These are phyloP conservation scores for Ceratosolen fusciceps DNA, from an alignment of 1,140 invertebrate species.

Conservation along the genomic window DNA sequence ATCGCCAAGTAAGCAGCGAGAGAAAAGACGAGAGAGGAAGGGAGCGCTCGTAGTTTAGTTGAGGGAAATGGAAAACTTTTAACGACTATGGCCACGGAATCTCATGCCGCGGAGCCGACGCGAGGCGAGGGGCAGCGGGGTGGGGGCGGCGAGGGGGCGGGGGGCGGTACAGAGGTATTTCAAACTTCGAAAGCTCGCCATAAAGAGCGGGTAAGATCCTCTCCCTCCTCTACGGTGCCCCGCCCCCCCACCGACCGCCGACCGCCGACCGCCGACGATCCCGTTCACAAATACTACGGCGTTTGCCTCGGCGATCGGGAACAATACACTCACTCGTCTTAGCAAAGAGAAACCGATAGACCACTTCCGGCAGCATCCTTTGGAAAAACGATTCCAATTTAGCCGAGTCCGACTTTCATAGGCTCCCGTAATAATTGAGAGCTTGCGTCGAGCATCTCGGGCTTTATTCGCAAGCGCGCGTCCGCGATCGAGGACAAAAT, in stretches of 20 bases:
- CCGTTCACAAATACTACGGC: neutral
- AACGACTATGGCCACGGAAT: constrained; percentile 51
- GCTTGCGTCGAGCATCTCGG: neutral
- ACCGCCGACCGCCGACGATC: too few species aligned
- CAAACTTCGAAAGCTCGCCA: constrained; percentile 17
- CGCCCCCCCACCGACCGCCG: too few species aligned
- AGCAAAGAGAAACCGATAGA: constrained; percentile 55
- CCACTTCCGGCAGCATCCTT: constrained; percentile 51
- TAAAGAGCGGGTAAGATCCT: constrained; percentile 2
- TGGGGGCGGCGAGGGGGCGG: too few species aligned
- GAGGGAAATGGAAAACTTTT: constrained; percentile 57
- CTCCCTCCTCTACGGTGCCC: too few species aligned
- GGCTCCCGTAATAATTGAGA: constrained; percentile 29
- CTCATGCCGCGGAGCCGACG: constrained; percentile 2
- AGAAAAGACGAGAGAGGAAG: too few species aligned
- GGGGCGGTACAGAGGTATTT: too few species aligned
- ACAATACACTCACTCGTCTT: constrained; percentile 53
- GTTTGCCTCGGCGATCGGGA: constrained; percentile 30
- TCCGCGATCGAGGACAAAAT: neutral
- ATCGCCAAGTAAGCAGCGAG: constrained; percentile 30
- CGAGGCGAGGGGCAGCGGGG: constrained; percentile 15
- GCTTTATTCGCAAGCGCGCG: neutral
- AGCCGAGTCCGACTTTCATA: constrained; percentile 9
- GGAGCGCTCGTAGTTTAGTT: constrained; percentile 49
- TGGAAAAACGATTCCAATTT: constrained; percentile 50